Evolutionary conservation across 2,113 vertebrate species (phyloP), one percentile per base, ranked within the genome.

Genomic region (Murina feae): DNA sequence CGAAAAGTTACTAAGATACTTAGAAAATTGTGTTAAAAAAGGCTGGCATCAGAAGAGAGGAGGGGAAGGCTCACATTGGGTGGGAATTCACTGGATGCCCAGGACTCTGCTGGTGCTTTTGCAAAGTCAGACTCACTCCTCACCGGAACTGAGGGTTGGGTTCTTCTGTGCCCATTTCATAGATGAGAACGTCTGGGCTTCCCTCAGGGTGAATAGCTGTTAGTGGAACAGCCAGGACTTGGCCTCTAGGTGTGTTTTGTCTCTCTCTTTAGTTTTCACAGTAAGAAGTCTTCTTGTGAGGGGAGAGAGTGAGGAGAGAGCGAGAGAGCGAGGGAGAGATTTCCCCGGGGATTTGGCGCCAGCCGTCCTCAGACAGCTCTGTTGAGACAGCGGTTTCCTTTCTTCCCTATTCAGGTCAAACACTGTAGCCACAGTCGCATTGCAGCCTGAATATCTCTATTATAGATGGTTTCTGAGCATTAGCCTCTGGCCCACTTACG

Each of bases 401-500:
- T 88, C 49, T 69, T 68, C 49, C 53, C 88, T 74, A 90, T 92
- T 90, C 82, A 92, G 95, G 90, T 96, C 95, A 92, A 85, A 93
- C 76, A 82, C 86, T 81, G 13, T 82, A 90, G 69, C 85, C 53
- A 68, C 71, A 89, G 71, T 89, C 82, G 69, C 10, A 13, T 69
- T 94, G 58, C 55, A 89, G 81, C 60, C 80, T 49, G 95, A 88
- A 74, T 90, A 44, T 96, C 96, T 97, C 87, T 81, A 86, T 95
- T 72, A 78, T 66, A 42, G 93, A 86, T 49, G 87, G 80, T 74
- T 93, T 96, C 93, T 83, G 69, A 82, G 86, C 17, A 8, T 78
- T 83, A 72, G 94, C 63, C 91, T 76, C 17, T 95, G 93, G 94
- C 81, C 86, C 90, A 91, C 80, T 96, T 96, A 86, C 78, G 95